Evolutionary conservation across 2,888 invertebrate genomes (phyloP), one percentile per base, ranked within the genome.

Genomic region (Apamea anceps): DNA sequence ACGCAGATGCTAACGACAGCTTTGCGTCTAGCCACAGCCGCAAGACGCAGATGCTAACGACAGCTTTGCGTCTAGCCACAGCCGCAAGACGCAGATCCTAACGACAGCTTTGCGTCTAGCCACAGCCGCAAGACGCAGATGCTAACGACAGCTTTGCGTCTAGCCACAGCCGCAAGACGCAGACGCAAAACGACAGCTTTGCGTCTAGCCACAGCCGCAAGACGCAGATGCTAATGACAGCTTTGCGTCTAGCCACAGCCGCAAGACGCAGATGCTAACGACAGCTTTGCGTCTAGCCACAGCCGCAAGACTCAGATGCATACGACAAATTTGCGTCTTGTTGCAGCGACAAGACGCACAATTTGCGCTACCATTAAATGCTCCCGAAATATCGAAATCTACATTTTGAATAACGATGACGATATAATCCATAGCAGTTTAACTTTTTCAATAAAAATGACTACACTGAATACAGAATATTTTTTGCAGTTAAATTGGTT

Each of bases 401-500:
- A 75, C 32, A 60, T 15, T 66, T 42, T 48, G 21, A 80, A 65
- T 13, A 70, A 32, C 57, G 37, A 25, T 57, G 25, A 15, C 28
- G 25, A 57, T 10, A 68, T 21, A 45, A 76, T 63, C 5, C 2
- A 7, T 15, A 37, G 10, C 15, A 45, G n/a, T 25, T 77, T 65
- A 10, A 21, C 21, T 32, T 65, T 65, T 32, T 37, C 6, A 75
- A 62, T 62, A 54, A 81, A 48, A 77, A 72, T 62, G 13, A 42
- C 62, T 72, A 48, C 15, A 68, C 15, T 28, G 54, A 70, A 72
- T 77, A 57, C 78, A 42, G 57, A 82, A 79, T 70, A 70, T 73
- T 73, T 81, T 82, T 54, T 73, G 42, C 72, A 18, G 63, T 42
- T 65, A 82, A 82, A 82, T 79, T 82, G 82, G 63, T 79, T 82